Percentiles rank a stretch among this genome's conserved stretches.
phyloP scores from a whole-genome alignment of 2,797 vertebrate genomes.

The Gymnothorax reevesii region DNA sequence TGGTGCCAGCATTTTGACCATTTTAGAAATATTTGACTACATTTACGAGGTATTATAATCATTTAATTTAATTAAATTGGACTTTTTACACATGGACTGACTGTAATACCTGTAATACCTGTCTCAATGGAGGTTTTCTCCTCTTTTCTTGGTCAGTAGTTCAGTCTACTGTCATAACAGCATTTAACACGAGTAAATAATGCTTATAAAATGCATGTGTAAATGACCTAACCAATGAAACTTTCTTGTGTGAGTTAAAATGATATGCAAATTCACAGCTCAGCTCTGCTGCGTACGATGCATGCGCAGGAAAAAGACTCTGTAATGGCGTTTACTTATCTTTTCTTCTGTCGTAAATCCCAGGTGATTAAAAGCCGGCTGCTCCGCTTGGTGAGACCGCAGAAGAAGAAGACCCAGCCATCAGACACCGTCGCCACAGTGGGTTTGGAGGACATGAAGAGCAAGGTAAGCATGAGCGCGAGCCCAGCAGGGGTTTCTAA shows the following conservation, averaged over 20 bases:
- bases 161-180: neutral
- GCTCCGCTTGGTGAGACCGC: conserved; percentile 77
- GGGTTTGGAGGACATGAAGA: conserved; percentile 87
- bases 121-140: neutral
- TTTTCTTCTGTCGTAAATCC: conserved; percentile 22
- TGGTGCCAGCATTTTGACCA: conserved; percentile 93
- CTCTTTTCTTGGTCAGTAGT: neutral
- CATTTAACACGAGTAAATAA: neutral
- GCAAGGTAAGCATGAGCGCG: conserved; percentile 75
- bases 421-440: conserved; percentile 86
- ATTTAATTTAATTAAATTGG: neutral
- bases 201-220: neutral
- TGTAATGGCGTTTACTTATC: neutral
- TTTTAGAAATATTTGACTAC: conserved; percentile 96
- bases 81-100: neutral
- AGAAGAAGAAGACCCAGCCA: conserved; percentile 81
- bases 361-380: conserved; percentile 88
- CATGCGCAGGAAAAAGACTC: neutral
- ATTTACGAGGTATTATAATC: conserved; percentile 84
- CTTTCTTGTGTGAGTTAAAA: neutral
- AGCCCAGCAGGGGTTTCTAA: neutral
- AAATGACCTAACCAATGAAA: neutral
- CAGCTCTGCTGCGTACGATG: neutral
- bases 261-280: neutral
- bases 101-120: neutral